These are phyloP conservation scores for Gymnocheta viridis DNA, from an alignment of 2,888 invertebrate species.

Conservation along the genomic window DNA sequence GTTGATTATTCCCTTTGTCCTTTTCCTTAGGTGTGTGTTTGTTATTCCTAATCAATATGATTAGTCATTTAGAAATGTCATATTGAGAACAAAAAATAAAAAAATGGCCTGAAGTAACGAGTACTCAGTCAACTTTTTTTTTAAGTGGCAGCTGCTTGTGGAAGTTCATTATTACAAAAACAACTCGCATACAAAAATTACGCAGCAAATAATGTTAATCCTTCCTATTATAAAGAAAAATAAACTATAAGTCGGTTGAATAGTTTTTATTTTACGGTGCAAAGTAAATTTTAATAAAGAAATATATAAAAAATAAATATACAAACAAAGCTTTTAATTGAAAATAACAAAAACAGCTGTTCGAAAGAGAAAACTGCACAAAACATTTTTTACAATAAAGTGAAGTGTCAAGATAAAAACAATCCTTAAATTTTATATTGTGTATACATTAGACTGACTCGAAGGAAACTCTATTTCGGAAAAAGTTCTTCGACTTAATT, in stretches of 20 bases:
- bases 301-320: neutral
- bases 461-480: too few species aligned
- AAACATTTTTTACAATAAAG: neutral
- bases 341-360: slow-evolving; percentile 29
- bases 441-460: too few species aligned
- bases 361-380: neutral
- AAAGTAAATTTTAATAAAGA: slow-evolving; percentile 12
- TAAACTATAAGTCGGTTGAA: neutral
- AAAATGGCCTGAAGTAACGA: slow-evolving; percentile 6
- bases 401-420: too few species aligned
- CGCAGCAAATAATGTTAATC: slow-evolving; percentile 47
- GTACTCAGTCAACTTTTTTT: neutral
- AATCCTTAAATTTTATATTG: neutral
- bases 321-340: neutral
- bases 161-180: neutral
- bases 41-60: slow-evolving; percentile 30
- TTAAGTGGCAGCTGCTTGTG: slow-evolving; percentile 46
- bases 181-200: neutral
- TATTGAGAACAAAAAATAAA: neutral
- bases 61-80: slow-evolving; percentile 58
- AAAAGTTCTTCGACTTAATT: too few species aligned
- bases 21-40: neutral
- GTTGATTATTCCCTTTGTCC: neutral
- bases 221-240: slow-evolving; percentile 33
- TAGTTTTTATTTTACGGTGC: slow-evolving; percentile 16